Evolutionary conservation across 2,888 invertebrate genomes (phyloP).

Genomic region (Notodonta dromedarius): DNA sequence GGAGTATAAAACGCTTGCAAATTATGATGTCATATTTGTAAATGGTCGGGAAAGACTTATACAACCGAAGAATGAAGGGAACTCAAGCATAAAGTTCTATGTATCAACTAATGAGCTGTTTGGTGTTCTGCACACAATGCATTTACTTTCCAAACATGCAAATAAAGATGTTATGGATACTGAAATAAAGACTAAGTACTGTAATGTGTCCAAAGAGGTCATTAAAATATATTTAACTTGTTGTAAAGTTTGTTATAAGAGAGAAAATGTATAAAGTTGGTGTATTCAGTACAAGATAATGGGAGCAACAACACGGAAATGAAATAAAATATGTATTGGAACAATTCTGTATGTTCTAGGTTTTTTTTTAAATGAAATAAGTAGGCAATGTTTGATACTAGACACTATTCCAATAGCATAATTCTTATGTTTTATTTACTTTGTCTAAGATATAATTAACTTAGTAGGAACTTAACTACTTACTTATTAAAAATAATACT

Average conservation of each 20-base stretch:
- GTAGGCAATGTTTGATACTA: no score
- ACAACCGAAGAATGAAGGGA: slow-evolving; percentile 51
- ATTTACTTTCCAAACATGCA: slow-evolving; percentile 65
- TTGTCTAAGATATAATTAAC: no score
- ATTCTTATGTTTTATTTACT: no score
- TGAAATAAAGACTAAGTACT: slow-evolving; percentile 67
- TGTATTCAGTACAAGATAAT: no score
- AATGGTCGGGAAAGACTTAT: slow-evolving; percentile 58
- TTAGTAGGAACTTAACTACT: no score
- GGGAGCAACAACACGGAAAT: no score
- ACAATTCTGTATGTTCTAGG: no score
- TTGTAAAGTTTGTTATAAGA: slow-evolving; percentile 53
- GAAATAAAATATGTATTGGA: no score
- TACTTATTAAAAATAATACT: no score
- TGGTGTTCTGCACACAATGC: slow-evolving; percentile 67
- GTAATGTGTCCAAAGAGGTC: slow-evolving; percentile 70
- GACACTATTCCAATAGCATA: no score
- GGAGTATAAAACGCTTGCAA: slow-evolving; percentile 66
- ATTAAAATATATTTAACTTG: slow-evolving; percentile 67
- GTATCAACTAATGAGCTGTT: slow-evolving; percentile 63
- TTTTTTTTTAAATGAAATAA: no score
- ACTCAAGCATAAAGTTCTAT: slow-evolving; percentile 59
- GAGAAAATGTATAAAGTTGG: no score
- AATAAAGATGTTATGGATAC: slow-evolving; percentile 56
- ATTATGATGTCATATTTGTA: slow-evolving; percentile 59